Evolutionary conservation across 2,888 invertebrate species (phyloP), one percentile per base, ranked within the genome.

Genomic region (Petrolisthes cinctipes): DNA sequence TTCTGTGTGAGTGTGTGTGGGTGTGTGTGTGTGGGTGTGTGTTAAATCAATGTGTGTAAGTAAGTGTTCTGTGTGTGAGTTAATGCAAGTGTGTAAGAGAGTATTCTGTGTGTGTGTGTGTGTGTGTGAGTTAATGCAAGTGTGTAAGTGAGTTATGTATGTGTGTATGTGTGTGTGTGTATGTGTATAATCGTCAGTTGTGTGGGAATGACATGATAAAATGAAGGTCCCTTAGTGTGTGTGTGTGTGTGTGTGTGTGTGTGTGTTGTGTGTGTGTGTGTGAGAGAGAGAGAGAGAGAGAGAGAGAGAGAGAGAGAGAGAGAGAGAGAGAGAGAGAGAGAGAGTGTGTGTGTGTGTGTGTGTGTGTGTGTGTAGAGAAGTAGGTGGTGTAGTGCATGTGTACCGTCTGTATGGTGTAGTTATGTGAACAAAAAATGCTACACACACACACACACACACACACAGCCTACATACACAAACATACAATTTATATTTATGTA

Each of bases 241-340:
- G 51, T 37, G 76, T 37, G 76, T 76, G 76, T 76, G 76, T 76
- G 76, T 76, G 17, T 76, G 53, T 76, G 76, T 17, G 3, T 61
- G 61, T 61, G 61, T 61, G 82, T 14, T 81, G 66, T 56, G 57
- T 81, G 78, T 78, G 78, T 78, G 56, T 78, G 78, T 78, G 78
- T 78, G 78, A 14, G 7, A 14, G 14, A 9, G 61, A 14, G 7
- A 14, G 61, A 9, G 61, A 14, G 7, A 14, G 14, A 9, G 61
- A 61, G 7, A 61, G 61, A 9, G 61, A 14, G 7, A 61, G 61
- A 61, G 61, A 61, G 61, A 61, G 61, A 61, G 61, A 61, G 61
- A 61, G 61, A 61, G 61, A 61, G 61, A 61, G 61, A 61, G 61
- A 61, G 61, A 61, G 61, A 9, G 14, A 9, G 14, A 61, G 14